Base-by-base conservation (phyloP, 2,888 invertebrate species). In the Entomobrya proxima region DNA sequence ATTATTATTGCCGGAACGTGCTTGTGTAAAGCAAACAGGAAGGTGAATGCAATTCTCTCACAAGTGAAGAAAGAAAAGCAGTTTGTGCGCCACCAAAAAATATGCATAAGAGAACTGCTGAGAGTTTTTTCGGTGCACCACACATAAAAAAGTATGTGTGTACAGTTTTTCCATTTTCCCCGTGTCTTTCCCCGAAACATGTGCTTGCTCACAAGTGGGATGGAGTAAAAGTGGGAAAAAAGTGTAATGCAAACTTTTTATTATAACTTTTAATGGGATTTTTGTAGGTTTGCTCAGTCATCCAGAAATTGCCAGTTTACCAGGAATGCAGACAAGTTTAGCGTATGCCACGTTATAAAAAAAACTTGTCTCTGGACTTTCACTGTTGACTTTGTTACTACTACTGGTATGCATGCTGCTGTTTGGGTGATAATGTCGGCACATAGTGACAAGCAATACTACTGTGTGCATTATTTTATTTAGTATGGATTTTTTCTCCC, bases 261-360 rank as follows among this genome's bases (percentile, higher is more conserved):
- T 74, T 74, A 75, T 47, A 82, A 82, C 82, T 82, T 82, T 82
- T 82, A 82, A 82, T 82, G 82, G 82, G 74, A 75, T 75, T 82
- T 72, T 78, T 64, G 61, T 67, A 47, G 47, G 78, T 47, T 78
- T 64, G 61, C 47, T 77, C 75, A 75, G 75, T 37, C 75, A 75
- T 75, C 55, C 75, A 55, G 55, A 75, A 75, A 75, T 75, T 75
- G 75, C 75, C 75, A 75, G 75, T 75, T 75, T 75, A 75, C 55
- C n/a, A n/a, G n/a, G n/a, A n/a, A n/a, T n/a, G 21, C 75, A 75
- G 37, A 55, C 55, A 52, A 52, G 50, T 32, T 52, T 47, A 27
- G 72, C 13, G 35, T 27, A n/a, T 40, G 32, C 13, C 11, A 69
- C 44, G 27, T 47, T 2, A n/a, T 30, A 35, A 35, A 32, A 74